Base-by-base conservation (phyloP, 2,888 invertebrate species). In the Pristionchus fissidentatus region DNA sequence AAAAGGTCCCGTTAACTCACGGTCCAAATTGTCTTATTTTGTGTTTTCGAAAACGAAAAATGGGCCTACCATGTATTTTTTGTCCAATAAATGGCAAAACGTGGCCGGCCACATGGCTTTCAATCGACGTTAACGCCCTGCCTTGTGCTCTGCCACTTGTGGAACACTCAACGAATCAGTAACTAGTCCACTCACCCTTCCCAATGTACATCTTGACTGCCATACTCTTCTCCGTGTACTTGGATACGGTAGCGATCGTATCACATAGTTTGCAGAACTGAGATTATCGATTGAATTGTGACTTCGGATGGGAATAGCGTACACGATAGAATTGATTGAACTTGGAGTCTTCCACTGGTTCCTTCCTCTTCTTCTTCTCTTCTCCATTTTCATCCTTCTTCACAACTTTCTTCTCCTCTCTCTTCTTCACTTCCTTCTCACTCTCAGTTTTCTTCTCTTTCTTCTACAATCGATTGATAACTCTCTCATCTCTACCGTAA, bases 201-300 rank as follows among this genome's bases (percentile, higher is more conserved):
- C 80, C 83, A 22, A 88, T 85, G 77, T 87, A 84, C 22, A 81
- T 81, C 29, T 83, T 84, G 62, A 89, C 84, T 4, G 75, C 83
- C 1, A 55, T 70, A 4, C 86, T 83, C 75, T 90, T 90, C 32
- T 88, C 88, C 0, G 84, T 84, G 57, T 87, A 84, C 35, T 83
- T 85, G 35, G 84, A 62, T 29, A 85, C 83, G 0, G 85, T 78
- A 26, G 85, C 85, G n/a, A 90, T 84, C 8, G 86, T 83, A 13
- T 85, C 84, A 84, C 90, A 89, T n/a, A 89, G 84, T 83, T 86
- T 85, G 84, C 86, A 85, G 66, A 89, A 90, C 85, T 86, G 60
- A 62, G 8, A 62, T 46, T 22, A 62, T 1, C 19, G 41, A 62
- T n/a, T 26, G 4, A 0, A 13, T 19, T 57, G 26, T 26, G 1